These are phyloP conservation scores for Cephonodes hylas DNA, from an alignment of 2,888 invertebrate genomes.

Conservation along the genomic window DNA sequence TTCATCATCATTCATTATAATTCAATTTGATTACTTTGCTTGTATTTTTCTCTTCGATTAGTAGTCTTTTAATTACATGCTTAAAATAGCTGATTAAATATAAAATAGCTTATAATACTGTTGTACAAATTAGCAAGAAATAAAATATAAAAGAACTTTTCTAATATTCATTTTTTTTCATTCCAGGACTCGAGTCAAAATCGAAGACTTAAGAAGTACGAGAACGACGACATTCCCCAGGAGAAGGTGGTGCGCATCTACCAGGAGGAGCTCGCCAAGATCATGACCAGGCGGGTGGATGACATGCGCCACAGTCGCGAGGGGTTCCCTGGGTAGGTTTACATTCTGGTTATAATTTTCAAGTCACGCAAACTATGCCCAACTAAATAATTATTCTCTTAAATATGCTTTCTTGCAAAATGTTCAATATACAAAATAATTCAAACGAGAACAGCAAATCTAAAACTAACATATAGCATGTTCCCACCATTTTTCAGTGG, in stretches of 20 bases:
- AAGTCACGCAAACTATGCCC: background rate
- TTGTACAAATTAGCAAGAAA: too few species aligned
- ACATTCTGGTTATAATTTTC: background rate
- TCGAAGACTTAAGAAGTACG: slow-evolving; percentile 91
- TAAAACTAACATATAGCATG: slow-evolving; percentile 85
- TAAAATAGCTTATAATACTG: too few species aligned
- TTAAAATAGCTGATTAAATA: too few species aligned
- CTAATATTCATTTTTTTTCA: background rate
- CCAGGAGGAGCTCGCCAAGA: slow-evolving; percentile 95
- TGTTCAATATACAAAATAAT: slow-evolving; percentile 20
- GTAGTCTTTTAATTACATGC: too few species aligned
- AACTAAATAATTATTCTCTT: background rate
- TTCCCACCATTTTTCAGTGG: slow-evolving; percentile 93
- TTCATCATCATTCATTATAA: background rate
- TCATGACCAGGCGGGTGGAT: slow-evolving; percentile 90
- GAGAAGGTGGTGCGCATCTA: slow-evolving; percentile 97
- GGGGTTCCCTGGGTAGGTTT: slow-evolving; percentile 87
- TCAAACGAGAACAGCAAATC: slow-evolving; percentile 74
- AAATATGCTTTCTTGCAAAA: background rate
- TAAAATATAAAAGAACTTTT: background rate
- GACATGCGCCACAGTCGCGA: slow-evolving; percentile 89
- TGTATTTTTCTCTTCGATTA: too few species aligned
- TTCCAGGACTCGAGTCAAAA: slow-evolving; percentile 84
- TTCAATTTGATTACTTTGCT: background rate
- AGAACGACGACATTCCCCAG: slow-evolving; percentile 97